Conservation (phyloP, 1,140 invertebrate species). For the Maniola jurtina region DNA sequence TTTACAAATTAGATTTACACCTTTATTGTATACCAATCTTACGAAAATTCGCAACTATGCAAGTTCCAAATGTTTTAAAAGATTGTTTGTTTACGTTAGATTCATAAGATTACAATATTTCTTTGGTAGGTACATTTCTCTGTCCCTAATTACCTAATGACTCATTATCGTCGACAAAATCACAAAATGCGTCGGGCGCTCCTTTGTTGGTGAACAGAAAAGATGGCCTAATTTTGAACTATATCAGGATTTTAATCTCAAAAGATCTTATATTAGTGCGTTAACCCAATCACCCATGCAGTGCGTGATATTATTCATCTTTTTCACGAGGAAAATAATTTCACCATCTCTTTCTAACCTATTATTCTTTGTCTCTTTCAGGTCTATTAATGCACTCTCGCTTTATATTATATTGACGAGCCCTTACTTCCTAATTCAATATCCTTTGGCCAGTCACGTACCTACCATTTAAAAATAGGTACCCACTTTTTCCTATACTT, state of each 20-base stretch:
- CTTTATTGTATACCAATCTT: no score
- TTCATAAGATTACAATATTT: no score
- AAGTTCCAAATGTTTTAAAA: no score
- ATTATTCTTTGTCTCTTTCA: neutral
- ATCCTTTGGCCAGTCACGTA: neutral
- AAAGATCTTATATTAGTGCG: conserved; percentile 12
- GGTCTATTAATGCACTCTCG: neutral
- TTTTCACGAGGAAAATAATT: neutral
- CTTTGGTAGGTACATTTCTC: no score
- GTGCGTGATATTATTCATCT: conserved; percentile 27
- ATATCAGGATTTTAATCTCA: no score
- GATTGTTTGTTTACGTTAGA: no score
- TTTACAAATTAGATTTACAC: no score
- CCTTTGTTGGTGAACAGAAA: conserved; percentile 25
- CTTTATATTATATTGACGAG: neutral
- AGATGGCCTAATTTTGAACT: conserved; percentile 15
- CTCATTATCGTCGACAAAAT: no score
- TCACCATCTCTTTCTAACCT: conserved; percentile 7
- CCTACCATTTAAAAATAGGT: neutral
- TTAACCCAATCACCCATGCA: conserved; percentile 27
- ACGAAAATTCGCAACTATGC: no score
- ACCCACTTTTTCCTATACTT: no score
- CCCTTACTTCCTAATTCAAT: neutral
- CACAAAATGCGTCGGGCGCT: neutral
- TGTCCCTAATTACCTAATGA: no score